Evolutionary conservation across 2,797 vertebrate genomes (phyloP), one percentile per base, ranked within the genome.

Genomic region (Tapirus indicus): DNA sequence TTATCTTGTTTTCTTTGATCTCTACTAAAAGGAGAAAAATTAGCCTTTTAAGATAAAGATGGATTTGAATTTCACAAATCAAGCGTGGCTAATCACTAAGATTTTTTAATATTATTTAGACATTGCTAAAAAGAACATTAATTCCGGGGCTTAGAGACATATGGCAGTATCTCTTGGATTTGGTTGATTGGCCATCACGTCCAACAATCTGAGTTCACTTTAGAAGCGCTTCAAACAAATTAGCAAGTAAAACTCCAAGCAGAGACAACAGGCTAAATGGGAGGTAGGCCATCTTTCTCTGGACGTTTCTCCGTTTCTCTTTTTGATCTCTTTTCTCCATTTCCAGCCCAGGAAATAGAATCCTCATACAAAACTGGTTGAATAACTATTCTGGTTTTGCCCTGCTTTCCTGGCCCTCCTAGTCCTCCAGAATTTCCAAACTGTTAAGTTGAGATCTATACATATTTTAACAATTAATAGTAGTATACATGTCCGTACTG

Each of bases 31-130:
- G 12, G 20, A 38, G 12, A 94, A 85, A 56, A 62, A n/a, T 62
- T 64, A 56, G 32, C 93, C 97, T 92, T 68, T 80, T 83, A 7
- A 87, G 88, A 49, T 49, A 89, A 83, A 88, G 83, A 72, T 95
- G 94, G 74, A 96, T 96, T 96, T 91, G 72, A 66, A 97, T 91
- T 74, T 96, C 97, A 96, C 32, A 52, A 66, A 88, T 54, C 23
- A 93, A 27, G 5, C 88, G 52, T 35, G 29, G 92, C n/a, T 68
- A 62, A 49, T 41, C 25, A 89, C 83, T 35, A 94, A 84, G 7
- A 82, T 52, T 88, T 72, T 91, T 74, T 44, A 29, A 78, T 6
- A 38, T 95, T 92, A 83, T 85, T 97, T 87, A 83, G 71, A 78
- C 52, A 88, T 93, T 93, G 32, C 27, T 95, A 96, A 80, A 96